A percentile compares a stretch with the other conserved stretches of the same genome.
Conservation (phyloP, 2,888 invertebrate species). For the Ennomos fuscantarius region DNA sequence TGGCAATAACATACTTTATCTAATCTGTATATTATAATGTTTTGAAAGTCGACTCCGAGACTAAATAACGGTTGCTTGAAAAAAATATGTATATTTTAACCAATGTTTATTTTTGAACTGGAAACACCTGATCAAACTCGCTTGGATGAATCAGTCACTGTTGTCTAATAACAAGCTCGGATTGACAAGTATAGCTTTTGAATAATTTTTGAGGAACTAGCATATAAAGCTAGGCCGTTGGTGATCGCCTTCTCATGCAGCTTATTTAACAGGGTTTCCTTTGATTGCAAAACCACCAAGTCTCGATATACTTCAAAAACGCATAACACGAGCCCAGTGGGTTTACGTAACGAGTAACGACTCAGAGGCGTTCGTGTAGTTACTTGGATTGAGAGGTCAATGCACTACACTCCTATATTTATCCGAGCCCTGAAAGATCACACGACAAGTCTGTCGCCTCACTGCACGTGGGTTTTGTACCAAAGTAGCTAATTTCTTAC, state of each 20-base stretch:
- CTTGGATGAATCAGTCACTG: neutral
- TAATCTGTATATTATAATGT: too few species aligned
- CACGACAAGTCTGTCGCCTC: neutral
- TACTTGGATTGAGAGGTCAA: slow-evolving; percentile 1
- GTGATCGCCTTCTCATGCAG: too few species aligned
- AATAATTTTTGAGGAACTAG: too few species aligned
- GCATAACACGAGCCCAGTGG: neutral
- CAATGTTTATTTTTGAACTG: neutral
- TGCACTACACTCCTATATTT: slow-evolving; percentile 13
- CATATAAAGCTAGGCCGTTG: too few species aligned
- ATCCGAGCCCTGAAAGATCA: neutral
- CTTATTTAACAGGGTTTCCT: too few species aligned
- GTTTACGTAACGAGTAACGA: slow-evolving; percentile 4
- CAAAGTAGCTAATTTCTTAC: neutral
- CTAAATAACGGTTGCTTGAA: neutral
- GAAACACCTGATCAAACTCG: slow-evolving; percentile 7
- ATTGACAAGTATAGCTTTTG: too few species aligned
- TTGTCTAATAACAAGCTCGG: too few species aligned
- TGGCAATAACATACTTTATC: too few species aligned
- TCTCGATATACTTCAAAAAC: slow-evolving; percentile 1
- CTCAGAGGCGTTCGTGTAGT: neutral
- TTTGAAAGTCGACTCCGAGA: neutral
- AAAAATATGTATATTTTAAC: neutral
- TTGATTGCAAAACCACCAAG: neutral
- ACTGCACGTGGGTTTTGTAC: neutral